Percentiles rank a stretch among this genome's conserved stretches.
Evolutionary conservation across 2,797 vertebrate species (phyloP).

Genomic region (Rhabdophis nuchalis): DNA sequence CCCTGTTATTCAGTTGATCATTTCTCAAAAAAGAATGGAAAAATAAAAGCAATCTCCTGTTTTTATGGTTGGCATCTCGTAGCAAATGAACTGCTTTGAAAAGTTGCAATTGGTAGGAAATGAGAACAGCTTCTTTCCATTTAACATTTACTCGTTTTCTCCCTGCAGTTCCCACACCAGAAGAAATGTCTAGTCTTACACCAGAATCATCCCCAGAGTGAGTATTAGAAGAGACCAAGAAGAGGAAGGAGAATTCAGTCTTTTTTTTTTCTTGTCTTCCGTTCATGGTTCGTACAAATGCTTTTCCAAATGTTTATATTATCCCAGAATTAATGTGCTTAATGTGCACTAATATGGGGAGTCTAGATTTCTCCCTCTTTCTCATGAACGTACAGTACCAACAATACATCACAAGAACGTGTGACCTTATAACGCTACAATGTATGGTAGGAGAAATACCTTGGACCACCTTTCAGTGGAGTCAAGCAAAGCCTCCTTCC

Average conservation of each 20-base stretch:
- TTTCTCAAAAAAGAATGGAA: background rate
- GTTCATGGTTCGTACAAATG: background rate
- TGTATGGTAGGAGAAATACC: background rate
- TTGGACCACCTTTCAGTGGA: background rate
- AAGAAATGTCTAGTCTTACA: constrained; percentile 93
- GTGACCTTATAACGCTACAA: background rate
- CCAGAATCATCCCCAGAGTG: constrained; percentile 93
- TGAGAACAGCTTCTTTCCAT: background rate
- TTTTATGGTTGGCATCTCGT: background rate
- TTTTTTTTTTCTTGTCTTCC: background rate
- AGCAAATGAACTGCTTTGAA: background rate
- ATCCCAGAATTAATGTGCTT: background rate
- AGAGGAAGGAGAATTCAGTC: background rate
- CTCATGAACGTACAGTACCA: background rate
- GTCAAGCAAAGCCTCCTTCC: background rate
- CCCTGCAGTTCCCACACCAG: constrained; percentile 83
- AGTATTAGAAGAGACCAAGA: constrained; percentile 56
- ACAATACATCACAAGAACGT: too few species aligned
- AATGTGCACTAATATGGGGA: background rate
- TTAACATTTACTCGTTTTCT: constrained; percentile 3
- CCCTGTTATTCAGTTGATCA: background rate
- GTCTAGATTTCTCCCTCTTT: background rate
- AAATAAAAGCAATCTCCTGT: too few species aligned
- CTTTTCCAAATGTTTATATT: background rate
- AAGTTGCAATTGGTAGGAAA: too few species aligned